phyloP scores from a whole-genome alignment of 2,113 vertebrate genomes.

The Heteronetta atricapilla region DNA sequence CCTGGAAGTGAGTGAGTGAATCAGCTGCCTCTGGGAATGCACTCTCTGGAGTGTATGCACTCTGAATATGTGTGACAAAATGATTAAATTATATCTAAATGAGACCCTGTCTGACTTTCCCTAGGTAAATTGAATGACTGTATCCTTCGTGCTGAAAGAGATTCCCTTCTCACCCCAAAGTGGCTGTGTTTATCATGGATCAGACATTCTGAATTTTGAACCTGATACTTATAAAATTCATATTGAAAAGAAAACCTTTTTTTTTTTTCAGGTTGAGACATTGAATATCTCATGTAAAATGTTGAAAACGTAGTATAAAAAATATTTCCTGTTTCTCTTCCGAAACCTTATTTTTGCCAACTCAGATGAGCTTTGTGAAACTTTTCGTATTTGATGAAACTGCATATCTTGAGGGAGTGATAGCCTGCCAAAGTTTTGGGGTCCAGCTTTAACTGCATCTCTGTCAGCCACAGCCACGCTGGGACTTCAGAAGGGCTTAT shows the following conservation, averaged over 20 bases:
- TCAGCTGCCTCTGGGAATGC: rapidly evolving
- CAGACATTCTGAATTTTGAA: neutral
- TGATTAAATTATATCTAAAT: neutral
- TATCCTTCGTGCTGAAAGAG: neutral
- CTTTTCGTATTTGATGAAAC: neutral
- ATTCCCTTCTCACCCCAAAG: neutral
- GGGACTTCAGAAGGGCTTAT: neutral
- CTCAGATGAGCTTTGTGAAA: neutral
- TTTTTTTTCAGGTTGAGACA: neutral
- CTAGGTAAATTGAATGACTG: neutral
- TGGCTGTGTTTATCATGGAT: neutral
- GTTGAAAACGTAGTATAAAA: neutral
- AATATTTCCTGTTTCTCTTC: neutral
- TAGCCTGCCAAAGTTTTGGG: neutral
- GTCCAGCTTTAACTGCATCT: neutral
- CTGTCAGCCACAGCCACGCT: neutral
- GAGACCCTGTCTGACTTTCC: neutral
- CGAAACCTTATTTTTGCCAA: neutral
- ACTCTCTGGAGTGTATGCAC: neutral
- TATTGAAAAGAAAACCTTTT: neutral
- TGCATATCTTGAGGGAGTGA: neutral
- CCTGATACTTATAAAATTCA: neutral
- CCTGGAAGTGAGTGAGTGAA: neutral
- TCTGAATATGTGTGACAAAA: neutral
- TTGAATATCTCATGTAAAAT: neutral